Base-by-base conservation (phyloP, 2,797 vertebrate species). In the Chanos chanos region DNA sequence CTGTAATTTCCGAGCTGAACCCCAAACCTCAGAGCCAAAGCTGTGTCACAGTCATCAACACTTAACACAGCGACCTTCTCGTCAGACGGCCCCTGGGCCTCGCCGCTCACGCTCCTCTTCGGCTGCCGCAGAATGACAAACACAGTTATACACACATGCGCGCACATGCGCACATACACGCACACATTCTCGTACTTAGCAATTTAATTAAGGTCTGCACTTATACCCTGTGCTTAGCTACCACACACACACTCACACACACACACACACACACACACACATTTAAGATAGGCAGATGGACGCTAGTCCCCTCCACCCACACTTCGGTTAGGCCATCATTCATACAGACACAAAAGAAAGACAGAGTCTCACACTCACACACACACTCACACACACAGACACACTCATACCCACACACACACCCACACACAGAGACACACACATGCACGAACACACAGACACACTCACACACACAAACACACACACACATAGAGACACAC, bases 1-100 rank as follows among this genome's bases (percentile, higher is more conserved):
- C 94, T 96, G 69, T 99, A 98, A 87, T 99, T 99, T 58, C 94
- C 92, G 0, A 99, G 92, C 77, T 95, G 91, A 0, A 75, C 83
- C 16, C 94, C 92, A 1, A 98, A 99, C 73, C 93, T 93, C 57
- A 99, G 89, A 5, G 96, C 94, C 77, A 99, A 80, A 0, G 94
- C 89, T 1, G 91, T 90, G 0, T 99, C 93, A 13, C 96, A 99
- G 80, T 97, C 91, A 3, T 99, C 96, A 47, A 99, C 81, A 10
- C 91, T 95, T 77, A 98, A 81, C 73, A 97, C 90, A 0, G 96
- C 95, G 71, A 98, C 93, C 76, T 99, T 99, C 85, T 99, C 94
- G 79, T 96, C 95, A 4, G 96, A 98, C 0, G 96, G 96, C 52
- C 96, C 96, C 80, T 96, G 93, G 13, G 89, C 93, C 56, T 93